Evolutionary conservation across 2,888 invertebrate genomes (phyloP).

Genomic region (Leucophenga montana): DNA sequence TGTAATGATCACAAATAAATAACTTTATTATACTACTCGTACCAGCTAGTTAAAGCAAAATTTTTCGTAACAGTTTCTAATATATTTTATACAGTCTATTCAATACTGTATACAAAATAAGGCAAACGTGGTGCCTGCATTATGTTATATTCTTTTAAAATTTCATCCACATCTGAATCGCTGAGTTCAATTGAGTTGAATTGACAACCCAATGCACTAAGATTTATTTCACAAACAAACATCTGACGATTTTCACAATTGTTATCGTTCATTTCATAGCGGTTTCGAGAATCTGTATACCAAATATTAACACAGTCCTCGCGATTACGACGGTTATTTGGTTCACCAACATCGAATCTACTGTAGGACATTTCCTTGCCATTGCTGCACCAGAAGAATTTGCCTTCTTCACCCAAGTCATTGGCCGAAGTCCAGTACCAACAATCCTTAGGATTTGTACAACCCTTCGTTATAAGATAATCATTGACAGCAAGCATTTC

Average conservation of each 20-base stretch:
- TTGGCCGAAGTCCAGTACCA: conserved; percentile 18
- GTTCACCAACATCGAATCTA: background rate
- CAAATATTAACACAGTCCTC: conserved; percentile 14
- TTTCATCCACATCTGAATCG: too few species aligned
- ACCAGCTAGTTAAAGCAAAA: too few species aligned
- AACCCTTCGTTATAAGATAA: background rate
- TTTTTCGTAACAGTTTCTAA: too few species aligned
- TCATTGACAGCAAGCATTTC: background rate
- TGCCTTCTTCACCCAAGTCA: background rate
- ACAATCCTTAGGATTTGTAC: background rate
- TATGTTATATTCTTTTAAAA: too few species aligned
- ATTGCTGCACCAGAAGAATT: background rate
- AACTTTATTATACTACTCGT: too few species aligned
- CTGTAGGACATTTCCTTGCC: background rate
- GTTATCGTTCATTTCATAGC: conserved; percentile 9
- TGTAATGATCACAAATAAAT: too few species aligned
- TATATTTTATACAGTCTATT: too few species aligned
- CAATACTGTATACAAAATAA: too few species aligned
- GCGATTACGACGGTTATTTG: background rate
- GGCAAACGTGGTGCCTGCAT: too few species aligned
- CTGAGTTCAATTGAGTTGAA: too few species aligned
- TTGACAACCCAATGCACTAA: too few species aligned
- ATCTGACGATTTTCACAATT: background rate
- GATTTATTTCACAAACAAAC: conserved; percentile 16
- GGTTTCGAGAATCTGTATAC: background rate